Evolutionary conservation across 2,888 invertebrate genomes (phyloP).

Genomic region (Frankliniella intonsa): DNA sequence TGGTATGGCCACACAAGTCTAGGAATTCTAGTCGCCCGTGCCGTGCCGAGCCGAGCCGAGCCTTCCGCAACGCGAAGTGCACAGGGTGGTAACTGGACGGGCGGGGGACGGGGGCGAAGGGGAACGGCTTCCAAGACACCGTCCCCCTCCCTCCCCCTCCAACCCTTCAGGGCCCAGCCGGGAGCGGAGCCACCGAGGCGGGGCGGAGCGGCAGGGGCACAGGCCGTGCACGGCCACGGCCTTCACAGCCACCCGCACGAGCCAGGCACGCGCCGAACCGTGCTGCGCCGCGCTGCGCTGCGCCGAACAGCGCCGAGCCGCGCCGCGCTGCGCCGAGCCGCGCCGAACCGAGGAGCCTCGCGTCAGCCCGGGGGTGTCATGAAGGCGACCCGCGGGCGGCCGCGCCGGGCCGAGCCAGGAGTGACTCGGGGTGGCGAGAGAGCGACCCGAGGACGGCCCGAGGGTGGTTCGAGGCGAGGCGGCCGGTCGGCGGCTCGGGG

Average conservation of each 20-base stretch:
- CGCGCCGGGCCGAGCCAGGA: background rate
- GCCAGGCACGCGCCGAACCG: background rate
- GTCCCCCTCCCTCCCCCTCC: background rate
- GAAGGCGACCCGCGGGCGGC: background rate
- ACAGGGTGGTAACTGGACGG: background rate
- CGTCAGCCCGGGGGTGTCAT: background rate
- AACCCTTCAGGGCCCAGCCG: background rate
- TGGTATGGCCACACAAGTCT: slow-evolving; percentile 11
- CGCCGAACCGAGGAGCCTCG: background rate
- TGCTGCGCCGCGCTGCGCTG: background rate
- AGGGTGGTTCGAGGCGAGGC: background rate
- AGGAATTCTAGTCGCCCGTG: background rate
- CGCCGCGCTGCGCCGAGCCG: background rate
- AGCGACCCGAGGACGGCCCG: background rate
- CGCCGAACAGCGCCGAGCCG: background rate
- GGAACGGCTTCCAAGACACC: slow-evolving; percentile 3
- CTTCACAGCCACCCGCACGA: background rate
- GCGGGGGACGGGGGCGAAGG: background rate
- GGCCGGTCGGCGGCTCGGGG: background rate
- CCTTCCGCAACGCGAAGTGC: background rate
- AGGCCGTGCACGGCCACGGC: background rate
- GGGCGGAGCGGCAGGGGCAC: background rate
- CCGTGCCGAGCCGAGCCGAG: background rate
- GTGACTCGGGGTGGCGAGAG: background rate
- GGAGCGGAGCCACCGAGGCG: background rate